phyloP scores from a whole-genome alignment of 2,797 vertebrate genomes.

The Peromyscus melanophrys region DNA sequence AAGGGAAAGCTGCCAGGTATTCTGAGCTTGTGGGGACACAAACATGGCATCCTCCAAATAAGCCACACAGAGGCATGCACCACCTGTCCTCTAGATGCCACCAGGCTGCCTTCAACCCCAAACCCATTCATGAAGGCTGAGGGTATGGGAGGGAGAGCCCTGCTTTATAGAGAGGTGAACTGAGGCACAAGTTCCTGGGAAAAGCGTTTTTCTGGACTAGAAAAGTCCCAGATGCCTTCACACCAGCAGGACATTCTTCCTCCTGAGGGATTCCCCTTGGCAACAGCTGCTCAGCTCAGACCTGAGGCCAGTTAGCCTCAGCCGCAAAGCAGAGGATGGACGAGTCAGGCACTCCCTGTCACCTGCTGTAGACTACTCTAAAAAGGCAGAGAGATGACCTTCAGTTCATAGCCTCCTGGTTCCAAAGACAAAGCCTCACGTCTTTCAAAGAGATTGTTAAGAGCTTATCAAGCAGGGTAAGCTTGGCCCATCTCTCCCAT shows the following conservation, averaged over 20 bases:
- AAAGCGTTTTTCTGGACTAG: not conserved
- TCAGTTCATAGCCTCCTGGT: not conserved
- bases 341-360: not conserved
- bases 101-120: not conserved
- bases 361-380: not conserved
- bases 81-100: not conserved
- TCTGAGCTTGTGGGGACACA: not conserved
- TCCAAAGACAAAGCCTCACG: not conserved
- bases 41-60: not conserved
- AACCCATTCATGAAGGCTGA: not conserved
- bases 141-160: not conserved
- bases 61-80: slow-evolving; percentile 2
- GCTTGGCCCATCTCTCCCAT: not conserved
- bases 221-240: not conserved
- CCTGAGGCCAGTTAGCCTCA: not conserved
- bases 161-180: slow-evolving; percentile 56
- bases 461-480: not conserved
- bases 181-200: not conserved
- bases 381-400: not conserved
- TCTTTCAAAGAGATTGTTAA: not conserved
- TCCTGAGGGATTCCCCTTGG: not conserved
- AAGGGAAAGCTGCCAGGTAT: slow-evolving; percentile 11
- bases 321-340: not conserved
- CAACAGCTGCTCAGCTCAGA: not conserved
- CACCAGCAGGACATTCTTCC: too few species aligned